Percentiles rank a stretch among this genome's conserved stretches.
These are phyloP conservation scores for Alviniconcha marisindica DNA, from an alignment of 1,140 invertebrate species.

Conservation along the genomic window DNA sequence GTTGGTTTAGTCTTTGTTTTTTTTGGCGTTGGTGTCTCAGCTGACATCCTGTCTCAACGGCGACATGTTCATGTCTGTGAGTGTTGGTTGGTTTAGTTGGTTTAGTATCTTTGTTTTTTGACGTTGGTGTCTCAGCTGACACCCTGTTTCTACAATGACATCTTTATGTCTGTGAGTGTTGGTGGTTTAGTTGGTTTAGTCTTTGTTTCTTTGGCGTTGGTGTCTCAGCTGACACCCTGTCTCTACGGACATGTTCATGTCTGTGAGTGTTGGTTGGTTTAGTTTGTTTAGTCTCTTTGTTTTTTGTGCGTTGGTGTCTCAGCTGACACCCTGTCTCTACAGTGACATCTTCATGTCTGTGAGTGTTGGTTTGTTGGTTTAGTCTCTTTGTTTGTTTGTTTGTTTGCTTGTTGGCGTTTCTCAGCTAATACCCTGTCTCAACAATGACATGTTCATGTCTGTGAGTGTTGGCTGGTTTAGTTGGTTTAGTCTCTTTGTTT, in stretches of 20 bases:
- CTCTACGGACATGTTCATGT: no score
- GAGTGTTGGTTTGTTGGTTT: background rate
- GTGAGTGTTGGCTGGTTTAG: background rate
- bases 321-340: no score
- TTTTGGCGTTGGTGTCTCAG: background rate
- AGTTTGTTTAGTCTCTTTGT: background rate
- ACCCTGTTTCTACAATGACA: background rate
- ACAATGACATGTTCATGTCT: no score
- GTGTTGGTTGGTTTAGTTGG: background rate
- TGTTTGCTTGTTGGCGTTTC: background rate
- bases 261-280: background rate
- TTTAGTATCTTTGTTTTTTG: background rate
- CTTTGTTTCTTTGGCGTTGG: background rate
- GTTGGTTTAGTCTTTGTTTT: background rate
- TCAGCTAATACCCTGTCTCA: no score
- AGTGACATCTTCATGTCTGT: no score
- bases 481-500: background rate
- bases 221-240: no score
- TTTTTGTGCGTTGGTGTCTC: background rate
- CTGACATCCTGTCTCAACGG: no score
- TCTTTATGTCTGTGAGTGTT: background rate
- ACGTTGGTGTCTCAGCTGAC: background rate
- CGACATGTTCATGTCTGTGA: no score
- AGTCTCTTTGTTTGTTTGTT: background rate
- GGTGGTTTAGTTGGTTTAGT: no score